phyloP scores from a whole-genome alignment of 2,113 vertebrate genomes.

The Brachypteracias leptosomus region DNA sequence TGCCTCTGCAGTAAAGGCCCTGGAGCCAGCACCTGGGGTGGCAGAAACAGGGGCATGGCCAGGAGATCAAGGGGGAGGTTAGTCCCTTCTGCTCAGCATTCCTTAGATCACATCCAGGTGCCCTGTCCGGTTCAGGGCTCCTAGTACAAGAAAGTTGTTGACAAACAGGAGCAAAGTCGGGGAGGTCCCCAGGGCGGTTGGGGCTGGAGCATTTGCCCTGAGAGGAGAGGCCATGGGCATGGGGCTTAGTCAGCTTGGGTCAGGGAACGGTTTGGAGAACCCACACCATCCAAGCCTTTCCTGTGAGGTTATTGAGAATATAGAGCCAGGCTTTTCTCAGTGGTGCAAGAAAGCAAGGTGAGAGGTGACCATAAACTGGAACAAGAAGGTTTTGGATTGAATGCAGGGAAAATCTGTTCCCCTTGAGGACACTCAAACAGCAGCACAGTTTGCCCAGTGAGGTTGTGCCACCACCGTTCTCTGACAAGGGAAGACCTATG shows the following conservation, averaged over 20 bases:
- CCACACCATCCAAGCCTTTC: not conserved
- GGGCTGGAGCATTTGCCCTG: not conserved
- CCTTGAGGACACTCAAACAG: not conserved
- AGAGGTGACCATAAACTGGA: not conserved
- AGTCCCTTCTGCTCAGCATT: not conserved
- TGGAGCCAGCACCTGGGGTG: not conserved
- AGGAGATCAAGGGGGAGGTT: not conserved
- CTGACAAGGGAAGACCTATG: no score
- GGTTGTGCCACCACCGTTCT: not conserved
- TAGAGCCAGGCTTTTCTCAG: not conserved
- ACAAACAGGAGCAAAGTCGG: not conserved
- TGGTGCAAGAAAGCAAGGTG: not conserved
- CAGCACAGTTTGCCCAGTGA: not conserved
- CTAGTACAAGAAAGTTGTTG: not conserved
- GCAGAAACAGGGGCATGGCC: not conserved
- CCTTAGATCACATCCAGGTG: not conserved
- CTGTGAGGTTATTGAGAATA: not conserved
- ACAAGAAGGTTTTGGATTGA: not conserved
- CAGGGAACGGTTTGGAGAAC: not conserved
- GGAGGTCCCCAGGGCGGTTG: not conserved
- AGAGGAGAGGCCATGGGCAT: not conserved
- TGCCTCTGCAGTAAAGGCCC: not conserved
- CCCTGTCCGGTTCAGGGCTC: not conserved
- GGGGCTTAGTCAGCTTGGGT: not conserved
- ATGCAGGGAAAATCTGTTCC: not conserved